A percentile compares a stretch with the other conserved stretches of the same genome.
Evolutionary conservation across 1,140 invertebrate genomes (phyloP).

Genomic region (Rhyacophila brunnea): DNA sequence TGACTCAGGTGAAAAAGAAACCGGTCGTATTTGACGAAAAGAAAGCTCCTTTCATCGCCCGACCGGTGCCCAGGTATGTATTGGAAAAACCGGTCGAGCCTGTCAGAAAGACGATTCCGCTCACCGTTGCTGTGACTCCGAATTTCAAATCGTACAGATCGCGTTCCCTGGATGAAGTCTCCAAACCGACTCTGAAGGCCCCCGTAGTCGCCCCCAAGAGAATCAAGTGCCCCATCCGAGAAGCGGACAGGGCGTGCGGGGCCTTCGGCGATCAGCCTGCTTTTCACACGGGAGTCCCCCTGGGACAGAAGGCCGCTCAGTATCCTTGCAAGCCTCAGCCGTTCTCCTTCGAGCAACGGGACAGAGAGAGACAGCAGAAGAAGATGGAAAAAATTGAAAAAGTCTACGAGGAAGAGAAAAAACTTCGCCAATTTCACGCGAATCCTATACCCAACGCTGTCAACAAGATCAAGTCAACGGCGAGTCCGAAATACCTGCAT

Average conservation of each 20-base stretch:
- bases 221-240: slow-evolving; percentile 3
- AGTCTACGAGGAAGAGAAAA: slow-evolving; percentile 46
- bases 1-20: slow-evolving; percentile 37
- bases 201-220: not conserved
- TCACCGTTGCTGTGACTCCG: slow-evolving; percentile 23
- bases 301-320: slow-evolving; percentile 29
- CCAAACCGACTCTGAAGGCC: slow-evolving; percentile 1
- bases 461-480: slow-evolving; percentile 31
- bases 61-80: slow-evolving; percentile 23
- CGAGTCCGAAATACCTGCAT: slow-evolving; percentile 26
- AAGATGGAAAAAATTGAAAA: slow-evolving; percentile 58
- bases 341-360: slow-evolving; percentile 58
- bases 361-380: slow-evolving; percentile 47
- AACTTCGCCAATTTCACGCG: slow-evolving; percentile 49
- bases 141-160: slow-evolving; percentile 17
- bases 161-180: slow-evolving; percentile 29
- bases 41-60: slow-evolving; percentile 26
- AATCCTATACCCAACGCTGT: slow-evolving; percentile 50
- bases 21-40: slow-evolving; percentile 7
- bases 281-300: slow-evolving; percentile 43
- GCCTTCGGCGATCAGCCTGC: slow-evolving; percentile 31
- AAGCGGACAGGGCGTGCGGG: slow-evolving; percentile 14
- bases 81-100: slow-evolving; percentile 18
- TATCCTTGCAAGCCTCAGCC: slow-evolving; percentile 42
- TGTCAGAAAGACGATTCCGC: slow-evolving; percentile 15